Conservation (phyloP, 2,888 invertebrate species). For the Drosophila histrio region DNA sequence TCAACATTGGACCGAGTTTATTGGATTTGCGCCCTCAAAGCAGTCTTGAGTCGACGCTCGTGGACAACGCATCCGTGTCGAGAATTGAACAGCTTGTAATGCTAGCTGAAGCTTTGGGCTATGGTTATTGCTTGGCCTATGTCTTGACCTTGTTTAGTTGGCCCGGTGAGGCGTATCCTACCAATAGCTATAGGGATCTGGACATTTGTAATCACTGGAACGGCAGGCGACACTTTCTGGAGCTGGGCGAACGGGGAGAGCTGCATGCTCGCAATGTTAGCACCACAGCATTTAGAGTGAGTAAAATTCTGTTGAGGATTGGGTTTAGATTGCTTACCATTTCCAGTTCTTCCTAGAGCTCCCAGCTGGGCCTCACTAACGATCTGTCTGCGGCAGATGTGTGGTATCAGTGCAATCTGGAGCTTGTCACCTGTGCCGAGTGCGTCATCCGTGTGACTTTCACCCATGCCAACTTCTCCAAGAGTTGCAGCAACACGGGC, state of each 20-base stretch:
- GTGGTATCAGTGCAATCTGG: slow-evolving; percentile 86
- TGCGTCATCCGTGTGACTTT: slow-evolving; percentile 86
- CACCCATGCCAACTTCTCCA: slow-evolving; percentile 82
- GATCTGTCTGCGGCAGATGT: slow-evolving; percentile 74
- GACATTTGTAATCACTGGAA: slow-evolving; percentile 84
- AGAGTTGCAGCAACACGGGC: slow-evolving; percentile 79
- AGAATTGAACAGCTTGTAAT: slow-evolving; percentile 35
- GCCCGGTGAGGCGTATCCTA: slow-evolving; percentile 71
- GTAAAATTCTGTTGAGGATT: slow-evolving; percentile 20
- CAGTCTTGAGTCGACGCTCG: slow-evolving; percentile 72
- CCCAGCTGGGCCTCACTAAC: slow-evolving; percentile 69
- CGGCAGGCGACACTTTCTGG: slow-evolving; percentile 83
- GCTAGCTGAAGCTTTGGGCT: slow-evolving; percentile 53
- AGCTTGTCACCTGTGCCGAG: slow-evolving; percentile 89
- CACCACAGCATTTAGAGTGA: slow-evolving; percentile 82
- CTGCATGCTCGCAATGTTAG: slow-evolving; percentile 83
- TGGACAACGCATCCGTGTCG: slow-evolving; percentile 56
- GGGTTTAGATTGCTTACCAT: not conserved
- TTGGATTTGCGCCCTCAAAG: slow-evolving; percentile 70
- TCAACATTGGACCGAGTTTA: slow-evolving; percentile 61
- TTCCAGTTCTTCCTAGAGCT: slow-evolving; percentile 39
- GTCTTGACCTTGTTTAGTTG: slow-evolving; percentile 46
- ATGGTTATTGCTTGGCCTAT: slow-evolving; percentile 61
- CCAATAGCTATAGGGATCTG: slow-evolving; percentile 81
- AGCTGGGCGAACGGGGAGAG: slow-evolving; percentile 84